Base-by-base conservation (phyloP, 2,888 invertebrate genomes). In the Melipona beecheii region DNA sequence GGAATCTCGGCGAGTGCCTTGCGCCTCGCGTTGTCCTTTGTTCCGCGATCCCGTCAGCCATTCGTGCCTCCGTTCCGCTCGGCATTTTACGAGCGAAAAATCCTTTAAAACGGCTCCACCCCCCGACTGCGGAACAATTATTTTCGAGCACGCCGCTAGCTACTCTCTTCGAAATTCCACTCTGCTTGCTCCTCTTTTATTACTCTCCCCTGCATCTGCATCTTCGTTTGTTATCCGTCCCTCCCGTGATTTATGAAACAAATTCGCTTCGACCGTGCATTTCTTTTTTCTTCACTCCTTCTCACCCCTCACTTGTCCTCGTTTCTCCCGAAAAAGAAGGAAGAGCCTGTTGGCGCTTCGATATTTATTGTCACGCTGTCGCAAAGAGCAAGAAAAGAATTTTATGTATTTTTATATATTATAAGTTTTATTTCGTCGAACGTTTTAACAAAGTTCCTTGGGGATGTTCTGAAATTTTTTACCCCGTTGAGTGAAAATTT, bases 1-100 rank as follows among this genome's bases (percentile, higher is more conserved):
- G 52, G 43, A 64, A 54, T 65, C 50, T 56, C 65, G 56, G 43
- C 17, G 79, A 56, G 64, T 60, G 19, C 27, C 60, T 69, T 68
- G 52, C 65, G 65, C 43, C 56, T 52, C 56, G 65, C 78, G 70
- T 52, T n/a, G 56, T 60, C 52, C 71, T 70, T 80, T 78, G 80
- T 80, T 78, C 54, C 65, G 52, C 54, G 27, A 69, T 56, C 78
- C 27, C 56, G 56, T 58, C 36, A 24, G 36, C 58, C n/a, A 65
- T 77, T 65, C 58, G 36, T 62, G 58, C 27, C 54, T 19, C 56
- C 62, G 43, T 69, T 52, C 27, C 65, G 15, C 6, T 43, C 56
- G 56, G 27, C 43, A 43, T 77, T 80, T 77, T 65, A 56, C 72
- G 56, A 69, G 62, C 69, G 73, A 79, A 73, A 79, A 73, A 81